These are phyloP conservation scores for Urocolius indicus DNA, from an alignment of 2,113 vertebrate species.

Conservation along the genomic window DNA sequence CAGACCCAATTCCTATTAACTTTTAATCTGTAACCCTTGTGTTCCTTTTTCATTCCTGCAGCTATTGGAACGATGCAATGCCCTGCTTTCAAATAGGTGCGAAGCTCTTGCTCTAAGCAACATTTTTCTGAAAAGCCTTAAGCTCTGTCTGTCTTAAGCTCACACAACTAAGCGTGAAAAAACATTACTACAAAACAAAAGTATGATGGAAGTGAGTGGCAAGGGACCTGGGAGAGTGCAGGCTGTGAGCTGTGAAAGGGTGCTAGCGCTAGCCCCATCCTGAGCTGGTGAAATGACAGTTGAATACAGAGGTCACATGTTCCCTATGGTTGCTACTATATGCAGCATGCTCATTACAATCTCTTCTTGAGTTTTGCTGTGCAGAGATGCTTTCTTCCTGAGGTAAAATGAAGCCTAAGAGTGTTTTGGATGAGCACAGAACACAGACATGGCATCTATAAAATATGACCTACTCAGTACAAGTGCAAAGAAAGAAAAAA, in stretches of 20 bases:
- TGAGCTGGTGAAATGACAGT: not conserved
- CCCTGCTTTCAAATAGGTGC: not conserved
- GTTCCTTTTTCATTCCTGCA: not conserved
- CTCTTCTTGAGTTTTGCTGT: not conserved
- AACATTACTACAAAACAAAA: not conserved
- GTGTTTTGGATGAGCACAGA: not conserved
- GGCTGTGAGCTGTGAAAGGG: not conserved
- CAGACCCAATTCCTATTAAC: not conserved
- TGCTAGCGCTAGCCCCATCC: not conserved
- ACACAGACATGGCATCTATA: not conserved
- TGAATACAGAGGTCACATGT: not conserved
- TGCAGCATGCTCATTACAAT: rapidly evolving
- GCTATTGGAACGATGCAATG: not conserved
- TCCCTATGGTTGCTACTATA: not conserved
- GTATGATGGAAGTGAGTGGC: not conserved
- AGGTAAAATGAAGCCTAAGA: not conserved
- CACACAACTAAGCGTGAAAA: not conserved
- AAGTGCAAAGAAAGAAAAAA: not conserved
- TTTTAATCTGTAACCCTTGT: not conserved
- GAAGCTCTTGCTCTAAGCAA: not conserved
- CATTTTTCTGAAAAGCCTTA: not conserved
- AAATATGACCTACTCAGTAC: not conserved
- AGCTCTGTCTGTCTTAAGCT: not conserved
- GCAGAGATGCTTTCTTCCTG: not conserved
- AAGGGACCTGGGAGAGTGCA: not conserved